Percentiles rank a stretch among this genome's conserved stretches.
These are phyloP conservation scores for Mandrillus leucophaeus DNA, from an alignment of 2,113 vertebrate species.

Conservation along the genomic window DNA sequence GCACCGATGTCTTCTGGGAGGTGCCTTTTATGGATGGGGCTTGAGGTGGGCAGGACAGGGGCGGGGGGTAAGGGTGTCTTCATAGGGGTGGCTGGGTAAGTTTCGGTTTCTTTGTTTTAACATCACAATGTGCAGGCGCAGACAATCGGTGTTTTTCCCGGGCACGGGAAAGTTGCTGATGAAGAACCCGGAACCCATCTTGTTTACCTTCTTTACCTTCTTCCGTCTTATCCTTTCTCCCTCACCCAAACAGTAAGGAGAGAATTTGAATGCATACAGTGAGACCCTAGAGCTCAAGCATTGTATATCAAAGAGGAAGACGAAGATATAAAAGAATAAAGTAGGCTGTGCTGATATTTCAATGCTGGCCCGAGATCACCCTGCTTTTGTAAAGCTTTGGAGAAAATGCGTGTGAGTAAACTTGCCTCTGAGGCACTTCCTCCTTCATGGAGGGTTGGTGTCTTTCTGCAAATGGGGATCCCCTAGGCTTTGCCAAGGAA, in stretches of 20 bases:
- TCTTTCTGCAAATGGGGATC: not conserved
- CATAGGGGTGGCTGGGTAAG: no score
- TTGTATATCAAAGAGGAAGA: not conserved
- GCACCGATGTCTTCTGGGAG: rapidly evolving
- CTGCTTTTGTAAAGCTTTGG: not conserved
- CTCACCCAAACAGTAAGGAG: not conserved
- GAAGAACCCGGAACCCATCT: no score
- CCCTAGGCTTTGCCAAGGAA: not conserved
- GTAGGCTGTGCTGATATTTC: not conserved
- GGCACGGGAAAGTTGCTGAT: no score
- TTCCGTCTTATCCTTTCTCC: no score
- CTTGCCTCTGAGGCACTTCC: not conserved
- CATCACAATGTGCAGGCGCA: no score
- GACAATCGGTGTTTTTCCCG: no score
- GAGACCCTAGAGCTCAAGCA: not conserved
- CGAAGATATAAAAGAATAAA: not conserved
- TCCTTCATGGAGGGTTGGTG: not conserved
- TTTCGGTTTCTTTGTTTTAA: no score
- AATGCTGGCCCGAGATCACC: not conserved
- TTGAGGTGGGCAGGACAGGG: no score
- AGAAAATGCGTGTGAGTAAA: not conserved
- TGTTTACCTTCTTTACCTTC: no score
- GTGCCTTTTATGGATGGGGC: no score
- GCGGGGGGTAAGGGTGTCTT: no score
- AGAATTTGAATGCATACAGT: not conserved